These are phyloP conservation scores for Ahaetulla prasina DNA, from an alignment of 2,113 vertebrate genomes.

Conservation along the genomic window DNA sequence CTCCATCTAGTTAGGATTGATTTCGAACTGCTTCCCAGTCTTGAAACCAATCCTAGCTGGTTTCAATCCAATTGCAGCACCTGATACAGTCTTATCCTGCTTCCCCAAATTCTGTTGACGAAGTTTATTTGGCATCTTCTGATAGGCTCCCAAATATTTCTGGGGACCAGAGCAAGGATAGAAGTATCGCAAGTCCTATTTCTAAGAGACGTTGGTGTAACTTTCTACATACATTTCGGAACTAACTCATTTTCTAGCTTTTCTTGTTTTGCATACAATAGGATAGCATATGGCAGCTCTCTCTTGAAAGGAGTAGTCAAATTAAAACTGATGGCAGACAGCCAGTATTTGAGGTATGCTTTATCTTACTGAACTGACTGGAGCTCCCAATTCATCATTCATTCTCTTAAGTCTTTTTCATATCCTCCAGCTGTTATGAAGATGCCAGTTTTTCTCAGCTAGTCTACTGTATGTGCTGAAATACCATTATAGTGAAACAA, in stretches of 20 bases:
- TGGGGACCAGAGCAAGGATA: background rate
- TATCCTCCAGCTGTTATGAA: background rate
- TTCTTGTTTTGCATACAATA: background rate
- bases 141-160: background rate
- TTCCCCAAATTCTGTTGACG: background rate
- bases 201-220: background rate
- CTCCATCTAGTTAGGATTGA: background rate
- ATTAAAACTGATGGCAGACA: background rate
- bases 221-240: background rate
- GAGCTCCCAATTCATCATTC: background rate
- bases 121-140: background rate
- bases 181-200: background rate
- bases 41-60: background rate
- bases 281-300: fast-evolving
- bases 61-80: background rate
- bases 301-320: background rate
- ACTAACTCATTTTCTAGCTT: background rate
- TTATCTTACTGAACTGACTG: fast-evolving
- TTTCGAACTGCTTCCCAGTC: background rate
- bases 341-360: background rate
- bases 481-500: background rate
- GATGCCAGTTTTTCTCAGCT: background rate
- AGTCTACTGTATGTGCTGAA: fast-evolving
- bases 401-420: fast-evolving
- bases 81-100: background rate